Conservation (phyloP, 2,797 vertebrate species). For the Sardinella longiceps region DNA sequence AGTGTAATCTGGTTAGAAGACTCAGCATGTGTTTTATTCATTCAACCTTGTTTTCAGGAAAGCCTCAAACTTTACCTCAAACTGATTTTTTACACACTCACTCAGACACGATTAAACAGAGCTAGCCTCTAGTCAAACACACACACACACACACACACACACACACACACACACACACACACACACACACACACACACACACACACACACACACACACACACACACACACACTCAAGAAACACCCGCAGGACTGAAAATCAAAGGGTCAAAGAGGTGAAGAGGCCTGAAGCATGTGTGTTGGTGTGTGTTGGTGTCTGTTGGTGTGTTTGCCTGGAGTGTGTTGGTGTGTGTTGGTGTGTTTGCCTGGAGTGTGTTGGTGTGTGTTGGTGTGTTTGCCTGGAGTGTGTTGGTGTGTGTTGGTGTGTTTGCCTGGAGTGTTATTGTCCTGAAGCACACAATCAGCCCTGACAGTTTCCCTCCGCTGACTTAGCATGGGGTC, state of each 20-base stretch:
- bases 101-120: too few species aligned
- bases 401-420: not conserved
- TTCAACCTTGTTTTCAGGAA: too few species aligned
- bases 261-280: not conserved
- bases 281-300: slow-evolving; percentile 23
- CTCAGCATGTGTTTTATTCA: too few species aligned
- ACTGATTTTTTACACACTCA: too few species aligned
- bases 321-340: not conserved
- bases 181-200: too few species aligned
- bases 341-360: not conserved
- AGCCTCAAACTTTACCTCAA: too few species aligned
- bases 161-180: not conserved
- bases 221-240: too few species aligned
- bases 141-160: not conserved
- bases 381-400: not conserved
- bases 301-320: not conserved
- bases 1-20: not conserved
- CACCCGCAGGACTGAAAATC: not conserved
- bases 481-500: not conserved
- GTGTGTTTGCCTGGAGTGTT: not conserved
- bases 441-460: not conserved
- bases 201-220: too few species aligned
- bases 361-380: not conserved
- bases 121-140: not conserved
- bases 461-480: not conserved